Evolutionary conservation across 2,888 invertebrate genomes (phyloP), one percentile per base, ranked within the genome.

Genomic region (Cataglyphis rosenhaueri): DNA sequence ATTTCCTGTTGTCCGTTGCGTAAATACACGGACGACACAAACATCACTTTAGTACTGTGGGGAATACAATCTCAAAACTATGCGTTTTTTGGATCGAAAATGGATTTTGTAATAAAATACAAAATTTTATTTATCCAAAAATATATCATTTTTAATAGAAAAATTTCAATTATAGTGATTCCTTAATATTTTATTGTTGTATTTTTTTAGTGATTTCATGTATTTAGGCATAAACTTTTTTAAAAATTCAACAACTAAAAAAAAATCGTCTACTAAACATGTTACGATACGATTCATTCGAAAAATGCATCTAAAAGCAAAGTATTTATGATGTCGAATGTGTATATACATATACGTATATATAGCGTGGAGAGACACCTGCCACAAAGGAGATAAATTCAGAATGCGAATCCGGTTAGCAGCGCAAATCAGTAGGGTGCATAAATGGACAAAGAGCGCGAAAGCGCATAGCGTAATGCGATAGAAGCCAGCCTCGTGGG

Each of bases 351-450:
- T 29, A 29, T 29, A 29, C 2, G 29, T 29, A 55, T 21, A n/a
- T 52, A 29, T 25, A 35, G 44, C 8, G 6, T 12, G 25, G 57
- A 55, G 66, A 79, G 44, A 25, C 52, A 70, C 32, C 59, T 79
- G 78, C 44, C 71, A 52, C 8, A 79, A 61, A 79, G 59, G 59
- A 79, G 78, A 79, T 79, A 79, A 79, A 79, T 79, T 70, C 78
- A 59, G 70, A 78, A 59, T 79, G 59, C 44, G 78, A 79, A 70
- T 79, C 71, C 78, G 78, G 78, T 79, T 79, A 79, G 78, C 71
- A 21, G 35, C 25, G 12, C 78, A 44, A 70, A 79, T 79, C 78
- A 71, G 78, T 35, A 79, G 78, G 71, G 21, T 71, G 78, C 48
- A 78, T 44, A 61, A 79, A 44, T 59, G 71, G 78, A 79, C 78